Percentiles rank a stretch among this genome's conserved stretches.
Conservation (phyloP, 2,888 invertebrate species). For the Tyria jacobaeae region DNA sequence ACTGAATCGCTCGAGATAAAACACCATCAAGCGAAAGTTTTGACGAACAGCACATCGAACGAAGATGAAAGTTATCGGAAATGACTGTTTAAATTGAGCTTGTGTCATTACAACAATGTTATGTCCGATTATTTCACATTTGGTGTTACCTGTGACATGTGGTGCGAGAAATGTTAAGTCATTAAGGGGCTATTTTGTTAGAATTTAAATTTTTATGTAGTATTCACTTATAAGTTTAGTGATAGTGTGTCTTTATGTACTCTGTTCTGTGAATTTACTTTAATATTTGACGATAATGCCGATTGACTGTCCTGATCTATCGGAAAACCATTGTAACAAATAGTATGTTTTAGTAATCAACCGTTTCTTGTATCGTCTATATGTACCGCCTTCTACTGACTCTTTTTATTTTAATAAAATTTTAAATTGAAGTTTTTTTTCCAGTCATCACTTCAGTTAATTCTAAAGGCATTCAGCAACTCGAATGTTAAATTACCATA, state of each 20-base stretch:
- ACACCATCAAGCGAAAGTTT: constrained; percentile 44
- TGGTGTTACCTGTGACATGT: not conserved
- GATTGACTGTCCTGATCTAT: not conserved
- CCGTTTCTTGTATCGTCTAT: too few species aligned
- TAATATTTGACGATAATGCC: not conserved
- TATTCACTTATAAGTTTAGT: not conserved
- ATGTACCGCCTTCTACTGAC: too few species aligned
- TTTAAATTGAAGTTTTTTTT: too few species aligned
- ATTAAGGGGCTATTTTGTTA: not conserved
- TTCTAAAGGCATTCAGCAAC: too few species aligned
- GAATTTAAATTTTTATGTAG: not conserved
- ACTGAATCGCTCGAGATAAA: constrained; percentile 24
- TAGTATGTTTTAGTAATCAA: too few species aligned
- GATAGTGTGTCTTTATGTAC: not conserved
- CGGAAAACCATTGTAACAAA: not conserved
- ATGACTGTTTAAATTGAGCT: constrained; percentile 20
- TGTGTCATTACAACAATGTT: constrained; percentile 12
- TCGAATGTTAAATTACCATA: too few species aligned
- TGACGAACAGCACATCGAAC: constrained; percentile 30
- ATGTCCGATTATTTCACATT: constrained; percentile 5
- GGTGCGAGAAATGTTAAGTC: not conserved
- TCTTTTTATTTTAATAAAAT: too few species aligned
- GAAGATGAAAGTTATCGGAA: constrained; percentile 46
- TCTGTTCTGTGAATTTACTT: not conserved
- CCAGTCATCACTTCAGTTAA: too few species aligned